phyloP scores from a whole-genome alignment of 2,797 vertebrate species.

The Muscicapa striata region DNA sequence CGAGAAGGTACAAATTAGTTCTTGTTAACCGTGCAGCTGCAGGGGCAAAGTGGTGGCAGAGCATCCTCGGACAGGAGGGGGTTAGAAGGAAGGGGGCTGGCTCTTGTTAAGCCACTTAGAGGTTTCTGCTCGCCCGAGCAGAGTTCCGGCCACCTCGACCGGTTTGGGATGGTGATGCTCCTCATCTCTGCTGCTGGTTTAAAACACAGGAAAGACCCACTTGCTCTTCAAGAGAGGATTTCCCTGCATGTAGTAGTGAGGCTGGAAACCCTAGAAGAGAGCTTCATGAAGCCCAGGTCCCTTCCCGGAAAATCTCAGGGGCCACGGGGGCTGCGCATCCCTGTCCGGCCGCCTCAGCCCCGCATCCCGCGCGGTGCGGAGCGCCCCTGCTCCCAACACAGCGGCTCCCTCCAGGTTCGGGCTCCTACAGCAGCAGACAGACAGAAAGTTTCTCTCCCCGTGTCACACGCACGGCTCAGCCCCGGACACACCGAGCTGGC shows the following conservation, averaged over 20 bases:
- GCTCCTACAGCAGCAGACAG: background rate
- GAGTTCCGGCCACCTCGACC: rapidly evolving
- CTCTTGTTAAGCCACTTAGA: rapidly evolving
- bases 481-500: background rate
- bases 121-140: background rate
- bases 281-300: background rate
- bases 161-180: background rate
- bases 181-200: background rate
- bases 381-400: background rate
- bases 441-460: constrained; percentile 21
- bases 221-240: background rate
- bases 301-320: background rate
- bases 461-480: background rate
- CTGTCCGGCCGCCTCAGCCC: background rate
- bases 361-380: background rate
- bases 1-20: background rate
- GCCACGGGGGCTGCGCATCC: background rate
- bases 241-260: background rate
- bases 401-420: background rate
- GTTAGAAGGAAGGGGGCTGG: background rate
- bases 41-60: background rate
- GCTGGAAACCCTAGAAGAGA: background rate
- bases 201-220: background rate
- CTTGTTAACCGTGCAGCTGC: background rate
- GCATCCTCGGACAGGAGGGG: background rate